Evolutionary conservation across 2,113 vertebrate species (phyloP).

Genomic region (Tringa solitaria): DNA sequence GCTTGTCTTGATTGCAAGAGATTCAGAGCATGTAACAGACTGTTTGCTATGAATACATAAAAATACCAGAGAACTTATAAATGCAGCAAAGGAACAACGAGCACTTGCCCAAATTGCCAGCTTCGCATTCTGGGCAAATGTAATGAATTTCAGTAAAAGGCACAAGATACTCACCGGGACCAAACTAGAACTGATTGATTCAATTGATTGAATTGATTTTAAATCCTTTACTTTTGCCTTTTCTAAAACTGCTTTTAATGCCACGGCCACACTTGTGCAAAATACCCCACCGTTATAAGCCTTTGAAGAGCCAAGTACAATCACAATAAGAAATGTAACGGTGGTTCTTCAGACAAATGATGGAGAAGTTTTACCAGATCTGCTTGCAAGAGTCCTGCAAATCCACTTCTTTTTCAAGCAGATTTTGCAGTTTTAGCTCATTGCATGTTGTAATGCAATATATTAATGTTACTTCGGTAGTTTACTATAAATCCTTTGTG

Average conservation of each 20-base stretch:
- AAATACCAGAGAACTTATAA: slow-evolving; percentile 17
- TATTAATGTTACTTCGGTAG: background rate
- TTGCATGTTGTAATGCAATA: background rate
- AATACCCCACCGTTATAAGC: background rate
- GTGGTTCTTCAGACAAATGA: background rate
- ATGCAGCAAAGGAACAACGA: background rate
- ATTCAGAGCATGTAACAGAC: background rate
- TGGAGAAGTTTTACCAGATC: background rate
- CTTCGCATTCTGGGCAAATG: background rate
- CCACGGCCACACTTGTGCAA: background rate
- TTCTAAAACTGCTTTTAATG: background rate
- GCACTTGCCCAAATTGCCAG: background rate
- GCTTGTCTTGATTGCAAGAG: background rate
- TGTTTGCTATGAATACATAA: background rate
- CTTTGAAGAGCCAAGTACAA: background rate
- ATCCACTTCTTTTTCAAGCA: background rate
- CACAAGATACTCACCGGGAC: background rate
- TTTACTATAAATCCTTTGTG: slow-evolving; percentile 27
- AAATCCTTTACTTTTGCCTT: background rate
- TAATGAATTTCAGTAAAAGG: background rate
- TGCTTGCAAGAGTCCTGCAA: background rate
- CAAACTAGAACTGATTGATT: background rate
- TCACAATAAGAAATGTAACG: background rate
- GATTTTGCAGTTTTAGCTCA: background rate
- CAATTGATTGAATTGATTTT: background rate